Evolutionary conservation across 2,113 vertebrate species (phyloP), one percentile per base, ranked within the genome.

Genomic region (Etia nguti): DNA sequence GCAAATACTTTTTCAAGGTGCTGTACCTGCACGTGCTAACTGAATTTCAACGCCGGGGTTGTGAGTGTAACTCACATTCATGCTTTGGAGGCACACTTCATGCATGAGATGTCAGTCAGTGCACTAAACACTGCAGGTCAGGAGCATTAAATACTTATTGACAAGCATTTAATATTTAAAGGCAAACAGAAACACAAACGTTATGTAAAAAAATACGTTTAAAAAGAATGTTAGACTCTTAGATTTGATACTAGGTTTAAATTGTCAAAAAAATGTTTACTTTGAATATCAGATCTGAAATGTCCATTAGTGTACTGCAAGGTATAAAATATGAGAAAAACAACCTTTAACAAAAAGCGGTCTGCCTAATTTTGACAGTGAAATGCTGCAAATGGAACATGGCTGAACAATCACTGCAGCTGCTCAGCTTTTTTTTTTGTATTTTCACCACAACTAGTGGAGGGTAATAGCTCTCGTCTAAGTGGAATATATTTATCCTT

Each of bases 401-500:
- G 43, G 31, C 60, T 79, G 48, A 84, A 86, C 60, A 77, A 62
- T 92, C 65, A 59, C 62, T 84, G 22, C 68, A 59, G 79, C 88
- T 55, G 83, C 52, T 70, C n/a, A 13, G 31, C 11, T 75, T 88
- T 83, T 26, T 62, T 81, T 8, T 68, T 36, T 31, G 55, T 56
- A 59, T 88, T 79, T 81, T 57, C 26, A 46, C 75, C 82, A 79
- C 65, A 79, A 83, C 85, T 68, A 50, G 83, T 80, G 26, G 73
- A 88, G 29, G 70, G 56, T 83, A 85, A 89, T 87, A 52, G 83
- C 82, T 86, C 60, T 41, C 82, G 82, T 90, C 79, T 87, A 85
- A 90, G 83, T 91, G 80, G 85, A 91, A 92, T 92, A 90, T 88
- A 89, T 93, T 92, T 92, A 92, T 89, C 91, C 89, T 90, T 90